phyloP scores from a whole-genome alignment of 1,140 invertebrate genomes.

The Hylaeus anthracinus region DNA sequence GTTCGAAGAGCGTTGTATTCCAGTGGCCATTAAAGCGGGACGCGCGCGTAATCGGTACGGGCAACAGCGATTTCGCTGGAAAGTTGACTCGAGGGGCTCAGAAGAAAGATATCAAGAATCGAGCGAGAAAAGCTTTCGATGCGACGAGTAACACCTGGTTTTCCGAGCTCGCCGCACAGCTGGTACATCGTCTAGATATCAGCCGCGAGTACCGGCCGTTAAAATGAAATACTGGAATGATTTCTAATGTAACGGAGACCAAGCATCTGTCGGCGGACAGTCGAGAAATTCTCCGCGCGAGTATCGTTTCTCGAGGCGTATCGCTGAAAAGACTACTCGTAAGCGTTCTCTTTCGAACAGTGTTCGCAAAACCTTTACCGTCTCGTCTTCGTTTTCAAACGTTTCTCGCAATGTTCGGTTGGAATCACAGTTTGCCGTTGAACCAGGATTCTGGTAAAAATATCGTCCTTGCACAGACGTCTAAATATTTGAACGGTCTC shows the following conservation, averaged over 20 bases:
- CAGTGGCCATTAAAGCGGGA: neutral
- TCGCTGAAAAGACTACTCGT: neutral
- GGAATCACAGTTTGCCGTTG: constrained; percentile 25
- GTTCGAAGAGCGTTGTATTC: neutral
- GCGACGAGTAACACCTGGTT: neutral
- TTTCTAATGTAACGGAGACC: constrained; percentile 12
- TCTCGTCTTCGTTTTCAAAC: too few relatives aligned
- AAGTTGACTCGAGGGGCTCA: neutral
- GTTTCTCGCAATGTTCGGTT: too few relatives aligned
- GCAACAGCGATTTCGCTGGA: neutral
- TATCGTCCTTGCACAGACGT: neutral
- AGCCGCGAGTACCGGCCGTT: neutral
- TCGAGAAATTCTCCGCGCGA: neutral
- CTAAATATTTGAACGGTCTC: constrained; percentile 27
- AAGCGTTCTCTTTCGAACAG: neutral
- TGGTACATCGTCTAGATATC: neutral
- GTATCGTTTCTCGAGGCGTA: neutral
- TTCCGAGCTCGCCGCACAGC: neutral
- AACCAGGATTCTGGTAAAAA: neutral
- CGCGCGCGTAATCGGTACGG: neutral
- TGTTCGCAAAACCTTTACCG: neutral
- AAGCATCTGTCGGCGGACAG: neutral
- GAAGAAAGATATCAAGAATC: neutral
- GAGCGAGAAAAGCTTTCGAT: neutral
- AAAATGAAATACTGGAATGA: constrained; percentile 21